Base-by-base conservation (phyloP, 2,888 invertebrate species). In the Philhelius pedissequus region DNA sequence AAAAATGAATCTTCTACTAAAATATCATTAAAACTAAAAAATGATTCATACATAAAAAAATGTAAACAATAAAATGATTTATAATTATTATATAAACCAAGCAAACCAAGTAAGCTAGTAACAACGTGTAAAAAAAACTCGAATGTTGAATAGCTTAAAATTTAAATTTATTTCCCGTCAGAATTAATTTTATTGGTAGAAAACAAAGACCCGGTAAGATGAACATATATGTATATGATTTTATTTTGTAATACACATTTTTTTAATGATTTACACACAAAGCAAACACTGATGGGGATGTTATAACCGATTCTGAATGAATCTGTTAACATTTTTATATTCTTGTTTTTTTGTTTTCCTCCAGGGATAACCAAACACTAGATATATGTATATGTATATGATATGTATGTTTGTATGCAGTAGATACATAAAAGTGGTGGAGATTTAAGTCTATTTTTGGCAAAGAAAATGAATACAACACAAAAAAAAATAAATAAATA, bases 181-280 rank as follows among this genome's bases (percentile, higher is more conserved):
- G 64, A 70, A 64, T 64, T 35, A 13, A 45, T 74, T 78, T 68
- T 27, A 15, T 38, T 54, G 52, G 60, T 62, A 48, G 6, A 40
- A 75, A 68, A 74, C 43, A 66, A 73, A 48, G 58, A 66, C 73
- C 40, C 50, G 66, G 66, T 32, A 73, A 54, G 35, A 60, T 13
- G n/a, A 5, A 69, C 22, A 48, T 20, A 32, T 38, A 35, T 45
- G 18, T n/a, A 18, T 50, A 35, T 58, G 22, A 35, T 56, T 40
- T 60, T 40, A 11, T 56, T 32, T 56, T 62, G 18, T 43, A 40
- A 13, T n/a, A 27, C 25, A 80, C 15, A 35, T 66, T 48, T n/a
- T n/a, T n/a, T 48, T 68, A 45, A 15, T 60, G 32, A 82, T 77
- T 73, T 68, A 71, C 73, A 82, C 82, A 82, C 77, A 82, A 82